Percentiles rank a stretch among this genome's conserved stretches.
Conservation (phyloP, 2,888 invertebrate species). For the Portevinia maculata region DNA sequence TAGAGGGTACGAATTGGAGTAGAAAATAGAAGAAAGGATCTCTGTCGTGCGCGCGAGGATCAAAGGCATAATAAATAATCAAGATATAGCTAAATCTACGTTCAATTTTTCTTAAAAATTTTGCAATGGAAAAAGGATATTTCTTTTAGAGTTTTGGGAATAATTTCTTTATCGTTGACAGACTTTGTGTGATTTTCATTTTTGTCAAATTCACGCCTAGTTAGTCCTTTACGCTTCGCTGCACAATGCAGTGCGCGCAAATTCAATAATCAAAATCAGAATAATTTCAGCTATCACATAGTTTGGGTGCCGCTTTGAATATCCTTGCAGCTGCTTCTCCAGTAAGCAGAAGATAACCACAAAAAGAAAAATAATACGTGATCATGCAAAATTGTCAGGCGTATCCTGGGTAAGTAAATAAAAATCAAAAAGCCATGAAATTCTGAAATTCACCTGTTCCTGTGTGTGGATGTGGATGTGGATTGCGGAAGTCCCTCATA, state of each 20-base stretch:
- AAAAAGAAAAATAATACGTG: slow-evolving; percentile 21
- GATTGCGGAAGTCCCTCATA: slow-evolving; percentile 18
- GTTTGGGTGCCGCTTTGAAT: background rate
- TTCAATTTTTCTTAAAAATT: slow-evolving; percentile 20
- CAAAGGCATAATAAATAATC: slow-evolving; percentile 71
- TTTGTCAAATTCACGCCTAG: slow-evolving; percentile 67
- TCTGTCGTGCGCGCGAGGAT: slow-evolving; percentile 57
- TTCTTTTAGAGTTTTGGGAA: no score
- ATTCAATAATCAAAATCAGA: slow-evolving; percentile 65
- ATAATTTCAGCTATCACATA: slow-evolving; percentile 23
- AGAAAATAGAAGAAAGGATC: slow-evolving; percentile 32
- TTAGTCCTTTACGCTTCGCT: slow-evolving; percentile 66
- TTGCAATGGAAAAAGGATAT: slow-evolving; percentile 5
- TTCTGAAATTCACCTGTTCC: slow-evolving; percentile 65
- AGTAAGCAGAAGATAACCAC: slow-evolving; percentile 7
- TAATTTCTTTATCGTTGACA: slow-evolving; percentile 64
- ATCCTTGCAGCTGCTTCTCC: slow-evolving; percentile 64
- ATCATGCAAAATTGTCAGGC: slow-evolving; percentile 56
- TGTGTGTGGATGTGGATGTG: background rate
- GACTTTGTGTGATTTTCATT: slow-evolving; percentile 56
- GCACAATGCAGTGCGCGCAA: slow-evolving; percentile 55
- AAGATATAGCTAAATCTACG: slow-evolving; percentile 34
- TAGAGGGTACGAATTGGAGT: slow-evolving; percentile 3
- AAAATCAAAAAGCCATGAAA: slow-evolving; percentile 72
- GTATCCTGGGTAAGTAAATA: slow-evolving; percentile 64